A percentile compares a stretch with the other conserved stretches of the same genome.
Evolutionary conservation across 37 sponge, comb jelly and placozoan species (phyloP).

Genomic region (Cliona cf. orientalis): DNA sequence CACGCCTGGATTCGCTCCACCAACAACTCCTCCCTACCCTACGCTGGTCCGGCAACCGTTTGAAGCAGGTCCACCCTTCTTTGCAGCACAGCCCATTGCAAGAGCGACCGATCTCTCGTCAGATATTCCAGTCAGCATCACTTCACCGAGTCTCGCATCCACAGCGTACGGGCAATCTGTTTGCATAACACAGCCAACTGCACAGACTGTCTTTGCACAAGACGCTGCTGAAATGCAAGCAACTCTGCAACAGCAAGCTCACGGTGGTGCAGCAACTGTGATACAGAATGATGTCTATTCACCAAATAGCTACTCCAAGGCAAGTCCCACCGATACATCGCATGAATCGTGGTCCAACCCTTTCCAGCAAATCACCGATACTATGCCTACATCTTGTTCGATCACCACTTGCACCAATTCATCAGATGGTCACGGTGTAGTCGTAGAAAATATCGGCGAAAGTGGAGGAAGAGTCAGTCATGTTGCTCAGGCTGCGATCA

Average conservation of each 20-base stretch:
- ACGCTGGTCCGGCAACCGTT: slow-evolving; percentile 1
- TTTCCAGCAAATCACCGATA: neutral
- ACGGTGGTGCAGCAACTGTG: neutral
- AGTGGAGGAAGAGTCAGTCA: neutral
- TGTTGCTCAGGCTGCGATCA: neutral
- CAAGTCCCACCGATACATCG: slow-evolving; percentile 4
- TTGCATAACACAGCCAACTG: slow-evolving; percentile 1
- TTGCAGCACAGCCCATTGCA: slow-evolving; percentile 11
- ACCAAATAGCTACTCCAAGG: neutral
- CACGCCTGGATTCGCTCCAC: slow-evolving; percentile 13
- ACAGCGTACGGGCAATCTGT: too few species aligned
- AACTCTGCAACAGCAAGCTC: neutral
- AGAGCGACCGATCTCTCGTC: neutral
- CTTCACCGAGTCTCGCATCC: slow-evolving; percentile 13
- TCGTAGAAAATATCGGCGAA: neutral
- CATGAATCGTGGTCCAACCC: slow-evolving; percentile 18
- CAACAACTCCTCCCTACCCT: neutral
- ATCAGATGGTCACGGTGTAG: neutral
- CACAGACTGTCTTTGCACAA: neutral
- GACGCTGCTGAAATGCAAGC: too few species aligned
- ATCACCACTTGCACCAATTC: slow-evolving; percentile 17
- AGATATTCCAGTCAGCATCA: slow-evolving; percentile 1
- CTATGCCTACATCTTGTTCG: slow-evolving; percentile 17
- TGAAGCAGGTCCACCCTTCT: slow-evolving; percentile 8
- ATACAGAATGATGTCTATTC: slow-evolving; percentile 10